phyloP scores from a whole-genome alignment of 1,140 invertebrate genomes.

The Scaptomyza montana region DNA sequence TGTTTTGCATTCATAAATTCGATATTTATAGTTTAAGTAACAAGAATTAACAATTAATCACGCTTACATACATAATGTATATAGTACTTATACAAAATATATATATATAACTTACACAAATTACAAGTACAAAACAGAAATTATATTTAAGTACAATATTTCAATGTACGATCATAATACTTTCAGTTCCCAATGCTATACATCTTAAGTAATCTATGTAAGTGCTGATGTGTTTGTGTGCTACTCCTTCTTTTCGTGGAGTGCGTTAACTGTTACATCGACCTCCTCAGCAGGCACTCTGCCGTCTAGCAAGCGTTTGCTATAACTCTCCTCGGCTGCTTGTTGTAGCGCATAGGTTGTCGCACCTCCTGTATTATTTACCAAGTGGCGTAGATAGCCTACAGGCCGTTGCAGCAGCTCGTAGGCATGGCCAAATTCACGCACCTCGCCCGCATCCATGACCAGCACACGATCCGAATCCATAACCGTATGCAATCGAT shows the following conservation, averaged over 20 bases:
- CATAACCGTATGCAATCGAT: conserved; percentile 92
- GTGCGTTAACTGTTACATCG: conserved; percentile 42
- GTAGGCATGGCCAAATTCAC: conserved; percentile 89
- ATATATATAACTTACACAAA: conserved; percentile 2
- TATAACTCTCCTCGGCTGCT: conserved; percentile 76
- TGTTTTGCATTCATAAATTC: conserved; percentile 41
- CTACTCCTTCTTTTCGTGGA: conserved; percentile 55
- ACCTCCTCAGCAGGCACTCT: conserved; percentile 48
- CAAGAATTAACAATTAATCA: conserved; percentile 25
- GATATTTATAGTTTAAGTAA: conserved; percentile 23
- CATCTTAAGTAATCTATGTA: conserved; percentile 23
- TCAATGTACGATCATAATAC: conserved; percentile 67
- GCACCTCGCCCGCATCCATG: conserved; percentile 87
- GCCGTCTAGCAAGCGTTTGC: conserved; percentile 46
- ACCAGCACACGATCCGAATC: conserved; percentile 91
- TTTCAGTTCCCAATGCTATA: conserved; percentile 61
- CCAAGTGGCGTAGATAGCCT: conserved; percentile 85
- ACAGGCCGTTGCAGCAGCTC: conserved; percentile 86
- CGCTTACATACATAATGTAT: conserved; percentile 29
- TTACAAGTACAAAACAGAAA: conserved; percentile 57
- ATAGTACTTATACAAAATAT: conserved; percentile 18
- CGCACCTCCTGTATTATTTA: conserved; percentile 85
- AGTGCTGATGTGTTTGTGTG: conserved; percentile 2
- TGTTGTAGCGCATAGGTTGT: conserved; percentile 82
- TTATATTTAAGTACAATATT: conserved; percentile 60